Evolutionary conservation across 1,140 invertebrate genomes (phyloP), one percentile per base, ranked within the genome.

Genomic region (Formica selysi): DNA sequence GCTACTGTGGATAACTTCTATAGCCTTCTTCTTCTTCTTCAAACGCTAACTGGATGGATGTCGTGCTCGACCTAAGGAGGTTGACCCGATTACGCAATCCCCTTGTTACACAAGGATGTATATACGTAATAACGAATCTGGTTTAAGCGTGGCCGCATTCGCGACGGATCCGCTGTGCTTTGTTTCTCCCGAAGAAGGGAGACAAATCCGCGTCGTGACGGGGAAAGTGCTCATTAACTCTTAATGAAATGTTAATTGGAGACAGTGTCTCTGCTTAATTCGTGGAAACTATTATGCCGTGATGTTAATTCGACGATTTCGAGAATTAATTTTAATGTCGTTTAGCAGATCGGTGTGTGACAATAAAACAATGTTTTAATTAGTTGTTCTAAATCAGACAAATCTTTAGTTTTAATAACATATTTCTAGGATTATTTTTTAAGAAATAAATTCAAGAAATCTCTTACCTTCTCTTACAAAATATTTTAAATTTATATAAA

Each of bases 41-140:
- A 59, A 74, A 3, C 44, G 38, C 59, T 81, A 81, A 86, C 65
- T 74, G 67, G 29, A 71, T 13, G 62, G 57, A 88, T 86, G 48
- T 79, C 68, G 85, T 83, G 41, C 41, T 73, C 51, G 83, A 19
- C 19, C 62, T 61, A 48, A 79, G 29, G 22, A 83, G 65, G 64
- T 88, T 85, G 88, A 90, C 91, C 87, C 87, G 71, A 87, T 92
- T 92, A 86, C 91, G 86, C 89, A 87, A 92, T 91, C 86, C 54
- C 65, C 86, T 83, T 79, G 67, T 90, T 73, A 76, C 10, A 59
- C 57, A 38, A 44, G 29, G 59, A 74, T 68, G 70, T 62, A 76
- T 83, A 26, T 78, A 74, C 65, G 76, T 74, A 71, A 76, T 68
- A 64, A 70, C 41, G 84, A 88, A 85, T 90, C 89, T 86, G 83